Base-by-base conservation (phyloP, 1,140 invertebrate genomes). In the Latrodectus geometricus region DNA sequence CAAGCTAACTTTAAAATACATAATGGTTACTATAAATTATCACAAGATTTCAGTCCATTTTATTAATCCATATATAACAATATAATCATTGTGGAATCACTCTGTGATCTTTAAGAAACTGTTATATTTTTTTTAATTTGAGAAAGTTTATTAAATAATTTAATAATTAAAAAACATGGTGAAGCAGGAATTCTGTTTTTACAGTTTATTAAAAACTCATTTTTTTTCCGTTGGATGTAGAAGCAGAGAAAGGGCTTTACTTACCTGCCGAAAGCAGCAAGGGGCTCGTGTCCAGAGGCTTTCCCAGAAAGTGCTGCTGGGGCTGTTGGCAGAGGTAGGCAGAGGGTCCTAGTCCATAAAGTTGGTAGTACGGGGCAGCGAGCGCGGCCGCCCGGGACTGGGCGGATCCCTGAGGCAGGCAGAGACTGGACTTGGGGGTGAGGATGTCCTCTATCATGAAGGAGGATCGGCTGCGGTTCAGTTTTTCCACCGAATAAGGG, bases 381-480 rank as follows among this genome's bases (percentile, higher is more conserved):
- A 77, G 70, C 9, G 78, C 56, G 52, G 76, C 73, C 3, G 70
- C 73, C 78, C 86, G 35, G 2, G 78, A 83, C 9, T 68, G 73
- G 72, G 72, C 48, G 49, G 49, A 54, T 23, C 77, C 72, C 9
- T 72, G 52, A 52, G 81, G 66, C 56, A 88, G 50, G 68, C 86
- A 87, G 14, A 87, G 72, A 17, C 70, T 65, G 66, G 81, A 85
- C 54, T 88, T 88, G 35, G 87, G 83, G 4, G 87, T 88, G 49
- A 88, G 72, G 50, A 88, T 88, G 48, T 88, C 87, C 48, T 88
- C 87, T 21, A 88, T 88, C 87, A 88, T 88, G 66, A 88, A 88
- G 35, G 87, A 88, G 23, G 87, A 88, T 0, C 87, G 61, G 15
- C 56, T 68, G 0, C 74, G 65, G n/a, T 20, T 23, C 52, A 88